Conservation (phyloP, 2,797 vertebrate species). For the Sebastes itinus region DNA sequence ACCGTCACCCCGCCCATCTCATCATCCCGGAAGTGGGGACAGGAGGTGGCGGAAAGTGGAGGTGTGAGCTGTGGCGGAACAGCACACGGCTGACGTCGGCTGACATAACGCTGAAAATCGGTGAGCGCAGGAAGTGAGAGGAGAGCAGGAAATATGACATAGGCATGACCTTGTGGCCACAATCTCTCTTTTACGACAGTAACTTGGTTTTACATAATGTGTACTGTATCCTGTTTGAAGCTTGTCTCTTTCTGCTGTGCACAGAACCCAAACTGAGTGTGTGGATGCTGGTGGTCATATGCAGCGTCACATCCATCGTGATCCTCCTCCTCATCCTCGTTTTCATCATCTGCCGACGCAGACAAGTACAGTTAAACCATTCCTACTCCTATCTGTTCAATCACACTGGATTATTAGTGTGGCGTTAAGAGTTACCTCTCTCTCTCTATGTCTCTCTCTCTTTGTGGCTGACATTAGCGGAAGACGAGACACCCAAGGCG, state of each 20-base stretch:
- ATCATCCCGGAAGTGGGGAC: constrained; percentile 31
- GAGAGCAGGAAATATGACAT: constrained; percentile 56
- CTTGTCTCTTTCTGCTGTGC: constrained; percentile 20
- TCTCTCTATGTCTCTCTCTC: constrained; percentile 22
- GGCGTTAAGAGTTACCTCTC: neutral
- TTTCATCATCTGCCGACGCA: constrained; percentile 56
- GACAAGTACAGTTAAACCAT: constrained; percentile 60
- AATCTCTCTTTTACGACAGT: constrained; percentile 13
- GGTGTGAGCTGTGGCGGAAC: constrained; percentile 64
- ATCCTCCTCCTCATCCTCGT: constrained; percentile 69
- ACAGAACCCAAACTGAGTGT: constrained; percentile 60
- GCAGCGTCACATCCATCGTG: constrained; percentile 51
- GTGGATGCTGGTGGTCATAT: constrained; percentile 73
- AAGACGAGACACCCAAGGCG: constrained; percentile 54
- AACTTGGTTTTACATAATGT: neutral
- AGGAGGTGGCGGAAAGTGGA: constrained; percentile 61
- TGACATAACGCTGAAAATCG: constrained; percentile 64
- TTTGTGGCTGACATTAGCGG: constrained; percentile 47
- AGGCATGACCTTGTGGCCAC: constrained; percentile 44
- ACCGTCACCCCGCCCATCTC: neutral
- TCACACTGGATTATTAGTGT: neutral
- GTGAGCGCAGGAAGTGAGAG: constrained; percentile 72
- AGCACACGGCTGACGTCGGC: constrained; percentile 11
- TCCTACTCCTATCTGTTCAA: constrained; percentile 7
- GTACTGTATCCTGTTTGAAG: constrained; percentile 1